Conservation (phyloP, 2,888 invertebrate species). For the Watsonalla binaria region DNA sequence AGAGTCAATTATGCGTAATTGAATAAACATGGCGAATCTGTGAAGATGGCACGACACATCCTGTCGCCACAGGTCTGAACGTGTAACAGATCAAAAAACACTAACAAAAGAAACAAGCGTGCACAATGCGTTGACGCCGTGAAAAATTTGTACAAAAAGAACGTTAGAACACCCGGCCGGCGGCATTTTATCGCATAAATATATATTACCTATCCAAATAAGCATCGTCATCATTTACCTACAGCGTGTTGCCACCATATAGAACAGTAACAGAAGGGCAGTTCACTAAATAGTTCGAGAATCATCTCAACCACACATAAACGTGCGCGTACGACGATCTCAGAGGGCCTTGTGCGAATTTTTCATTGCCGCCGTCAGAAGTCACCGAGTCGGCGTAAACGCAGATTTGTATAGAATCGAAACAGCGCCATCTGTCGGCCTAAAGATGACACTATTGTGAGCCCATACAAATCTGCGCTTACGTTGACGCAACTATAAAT, state of each 20-base stretch:
- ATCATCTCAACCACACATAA: too few relatives aligned
- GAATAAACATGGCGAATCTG: not conserved
- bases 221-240: constrained; percentile 42
- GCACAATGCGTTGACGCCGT: constrained; percentile 57
- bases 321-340: too few relatives aligned
- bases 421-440: too few relatives aligned
- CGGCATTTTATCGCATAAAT: constrained; percentile 7
- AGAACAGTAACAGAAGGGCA: too few relatives aligned
- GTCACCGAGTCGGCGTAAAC: too few relatives aligned
- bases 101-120: constrained; percentile 44
- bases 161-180: constrained; percentile 32
- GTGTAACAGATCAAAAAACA: constrained; percentile 14
- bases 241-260: constrained; percentile 10
- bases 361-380: too few relatives aligned
- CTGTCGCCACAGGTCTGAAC: constrained; percentile 59
- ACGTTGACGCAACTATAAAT: too few relatives aligned
- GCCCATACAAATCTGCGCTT: too few relatives aligned
- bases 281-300: too few relatives aligned
- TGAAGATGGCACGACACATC: constrained; percentile 44
- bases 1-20: constrained; percentile 1
- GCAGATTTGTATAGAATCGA: too few relatives aligned
- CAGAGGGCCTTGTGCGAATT: too few relatives aligned
- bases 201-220: constrained; percentile 20
- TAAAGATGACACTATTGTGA: too few relatives aligned
- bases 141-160: constrained; percentile 62